These are phyloP conservation scores for Gymnoscopelus microlampas DNA, from an alignment of 2,797 vertebrate species.

Conservation along the genomic window DNA sequence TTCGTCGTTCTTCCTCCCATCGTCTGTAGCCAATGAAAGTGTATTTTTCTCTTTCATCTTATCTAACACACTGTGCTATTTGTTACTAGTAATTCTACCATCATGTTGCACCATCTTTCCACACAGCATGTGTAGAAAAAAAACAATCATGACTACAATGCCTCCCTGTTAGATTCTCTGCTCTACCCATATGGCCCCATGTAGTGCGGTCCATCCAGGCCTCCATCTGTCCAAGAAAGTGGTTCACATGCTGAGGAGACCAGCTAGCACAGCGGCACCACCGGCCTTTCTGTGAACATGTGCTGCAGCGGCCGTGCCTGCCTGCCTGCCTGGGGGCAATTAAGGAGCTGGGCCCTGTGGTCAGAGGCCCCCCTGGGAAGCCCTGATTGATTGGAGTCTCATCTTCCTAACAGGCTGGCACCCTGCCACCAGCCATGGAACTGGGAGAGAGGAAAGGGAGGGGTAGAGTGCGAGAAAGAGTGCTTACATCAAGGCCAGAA, in stretches of 20 bases:
- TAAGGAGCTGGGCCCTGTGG: slow-evolving; percentile 66
- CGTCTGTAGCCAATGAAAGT: neutral
- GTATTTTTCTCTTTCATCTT: neutral
- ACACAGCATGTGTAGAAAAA: slow-evolving; percentile 9
- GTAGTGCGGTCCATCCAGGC: slow-evolving; percentile 44
- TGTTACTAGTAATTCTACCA: neutral
- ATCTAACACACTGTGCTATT: neutral
- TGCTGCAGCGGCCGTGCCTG: slow-evolving; percentile 72
- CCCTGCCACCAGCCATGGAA: slow-evolving; percentile 74
- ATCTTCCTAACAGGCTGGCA: slow-evolving; percentile 87
- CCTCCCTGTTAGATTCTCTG: slow-evolving; percentile 19
- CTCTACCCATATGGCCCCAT: slow-evolving; percentile 65
- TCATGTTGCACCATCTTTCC: neutral
- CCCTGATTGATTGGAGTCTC: slow-evolving; percentile 88
- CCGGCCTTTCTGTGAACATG: slow-evolving; percentile 76
- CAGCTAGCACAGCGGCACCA: slow-evolving; percentile 61
- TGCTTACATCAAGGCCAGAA: slow-evolving; percentile 49
- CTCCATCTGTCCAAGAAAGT: slow-evolving; percentile 79
- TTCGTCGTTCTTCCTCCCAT: slow-evolving; percentile 10
- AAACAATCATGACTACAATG: slow-evolving; percentile 11
- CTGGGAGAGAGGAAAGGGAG: slow-evolving; percentile 63
- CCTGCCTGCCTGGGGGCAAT: slow-evolving; percentile 68
- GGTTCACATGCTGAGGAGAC: slow-evolving; percentile 64
- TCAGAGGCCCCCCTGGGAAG: slow-evolving; percentile 70
- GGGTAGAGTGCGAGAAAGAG: slow-evolving; percentile 46